Conservation (phyloP, 2,797 vertebrate genomes). For the Molossus alvarezi region DNA sequence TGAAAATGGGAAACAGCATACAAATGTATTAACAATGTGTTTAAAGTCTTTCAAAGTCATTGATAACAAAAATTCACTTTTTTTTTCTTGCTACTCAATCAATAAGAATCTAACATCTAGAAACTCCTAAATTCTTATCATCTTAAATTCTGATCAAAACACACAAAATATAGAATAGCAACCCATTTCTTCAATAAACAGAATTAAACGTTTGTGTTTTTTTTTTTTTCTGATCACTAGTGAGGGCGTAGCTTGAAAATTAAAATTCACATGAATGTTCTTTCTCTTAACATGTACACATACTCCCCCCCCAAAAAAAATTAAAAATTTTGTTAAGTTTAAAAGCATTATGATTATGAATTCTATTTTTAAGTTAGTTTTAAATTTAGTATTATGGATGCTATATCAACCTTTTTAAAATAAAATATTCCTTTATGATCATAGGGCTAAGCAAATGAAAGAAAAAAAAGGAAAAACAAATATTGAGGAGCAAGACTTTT, state of each 20-base stretch:
- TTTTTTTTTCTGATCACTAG: background rate
- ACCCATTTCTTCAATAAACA: slow-evolving; percentile 33
- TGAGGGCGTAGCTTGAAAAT: background rate
- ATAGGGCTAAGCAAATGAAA: slow-evolving; percentile 73
- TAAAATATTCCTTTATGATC: slow-evolving; percentile 78
- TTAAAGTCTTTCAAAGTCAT: slow-evolving; percentile 40
- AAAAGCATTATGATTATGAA: background rate
- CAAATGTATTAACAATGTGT: background rate
- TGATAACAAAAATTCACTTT: slow-evolving; percentile 66
- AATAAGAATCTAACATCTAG: slow-evolving; percentile 64
- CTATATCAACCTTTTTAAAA: background rate
- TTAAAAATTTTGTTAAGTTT: background rate
- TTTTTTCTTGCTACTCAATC: slow-evolving; percentile 57
- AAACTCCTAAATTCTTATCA: background rate
- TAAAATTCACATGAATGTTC: background rate
- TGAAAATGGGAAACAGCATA: slow-evolving; percentile 59
- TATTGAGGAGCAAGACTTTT: slow-evolving; percentile 79
- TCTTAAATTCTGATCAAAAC: slow-evolving; percentile 54
- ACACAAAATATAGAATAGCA: slow-evolving; percentile 12
- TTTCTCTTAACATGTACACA: slow-evolving; percentile 38
- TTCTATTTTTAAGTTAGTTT: slow-evolving; percentile 62
- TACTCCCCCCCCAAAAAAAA: background rate
- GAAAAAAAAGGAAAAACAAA: slow-evolving; percentile 76
- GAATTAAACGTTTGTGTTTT: background rate
- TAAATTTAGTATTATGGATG: slow-evolving; percentile 68